Conservation (phyloP, 1,140 invertebrate genomes). For the Leguminivora glycinivorella region DNA sequence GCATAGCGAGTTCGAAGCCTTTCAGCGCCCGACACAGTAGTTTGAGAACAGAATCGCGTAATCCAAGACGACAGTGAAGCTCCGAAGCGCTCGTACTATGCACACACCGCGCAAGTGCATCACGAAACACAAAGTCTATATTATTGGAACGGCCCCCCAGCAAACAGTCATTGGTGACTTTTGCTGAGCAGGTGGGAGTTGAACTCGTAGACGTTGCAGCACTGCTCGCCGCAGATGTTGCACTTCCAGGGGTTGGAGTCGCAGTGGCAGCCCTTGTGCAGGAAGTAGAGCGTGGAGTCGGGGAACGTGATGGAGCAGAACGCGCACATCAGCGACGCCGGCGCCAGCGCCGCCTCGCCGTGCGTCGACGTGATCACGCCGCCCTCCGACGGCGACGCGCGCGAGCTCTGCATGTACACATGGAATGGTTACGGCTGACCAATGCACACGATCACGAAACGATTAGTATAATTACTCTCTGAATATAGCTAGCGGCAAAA, state of each 20-base stretch:
- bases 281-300: constrained; percentile 96
- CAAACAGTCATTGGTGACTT: constrained; percentile 88
- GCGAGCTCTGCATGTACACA: constrained; percentile 16
- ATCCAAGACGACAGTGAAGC: constrained; percentile 44
- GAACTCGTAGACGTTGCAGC: constrained; percentile 96
- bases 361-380: constrained; percentile 83
- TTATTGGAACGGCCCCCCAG: constrained; percentile 65
- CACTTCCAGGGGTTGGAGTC: constrained; percentile 98
- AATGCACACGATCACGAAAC: too few species aligned
- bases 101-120: constrained; percentile 55
- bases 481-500: too few species aligned
- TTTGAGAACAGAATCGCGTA: constrained; percentile 33
- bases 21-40: constrained; percentile 44
- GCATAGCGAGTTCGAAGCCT: constrained; percentile 66
- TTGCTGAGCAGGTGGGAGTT: constrained; percentile 97
- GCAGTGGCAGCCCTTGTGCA: constrained; percentile 98
- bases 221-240: constrained; percentile 97
- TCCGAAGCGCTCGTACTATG: constrained; percentile 65
- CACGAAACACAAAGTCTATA: constrained; percentile 50
- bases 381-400: constrained; percentile 82
- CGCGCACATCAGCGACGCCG: constrained; percentile 84
- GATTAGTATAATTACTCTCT: too few species aligned
- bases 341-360: constrained; percentile 75
- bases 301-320: constrained; percentile 97
- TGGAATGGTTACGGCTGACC: too few species aligned